phyloP scores from a whole-genome alignment of 2,113 vertebrate genomes.

The Puma concolor region DNA sequence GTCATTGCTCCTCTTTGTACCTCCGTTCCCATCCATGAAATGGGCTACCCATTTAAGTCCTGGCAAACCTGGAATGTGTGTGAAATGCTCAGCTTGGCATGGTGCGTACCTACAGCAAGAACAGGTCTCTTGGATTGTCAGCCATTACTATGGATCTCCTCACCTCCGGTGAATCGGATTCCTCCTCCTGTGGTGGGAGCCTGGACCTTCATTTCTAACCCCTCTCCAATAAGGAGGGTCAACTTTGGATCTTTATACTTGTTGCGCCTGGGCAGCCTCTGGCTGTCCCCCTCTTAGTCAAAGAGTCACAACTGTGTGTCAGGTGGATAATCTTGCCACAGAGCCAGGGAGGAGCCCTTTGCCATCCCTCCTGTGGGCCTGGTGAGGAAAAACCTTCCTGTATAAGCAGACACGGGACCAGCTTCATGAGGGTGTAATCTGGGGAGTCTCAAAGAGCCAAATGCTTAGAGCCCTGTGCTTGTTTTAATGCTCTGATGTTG shows the following conservation, averaged over 20 bases:
- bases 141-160: fast-evolving
- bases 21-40: not conserved
- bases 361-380: not conserved
- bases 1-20: fast-evolving
- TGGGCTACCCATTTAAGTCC: not conserved
- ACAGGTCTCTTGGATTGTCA: fast-evolving
- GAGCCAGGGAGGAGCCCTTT: not conserved
- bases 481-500: not conserved
- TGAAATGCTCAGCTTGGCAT: fast-evolving
- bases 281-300: too few species aligned
- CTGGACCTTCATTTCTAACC: not conserved
- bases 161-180: fast-evolving
- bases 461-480: not conserved
- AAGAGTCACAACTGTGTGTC: not conserved
- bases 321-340: too few species aligned
- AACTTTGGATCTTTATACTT: fast-evolving
- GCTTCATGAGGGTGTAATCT: fast-evolving
- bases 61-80: not conserved
- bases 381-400: fast-evolving
- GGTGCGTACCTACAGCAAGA: fast-evolving
- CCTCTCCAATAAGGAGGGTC: too few species aligned
- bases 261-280: not conserved
- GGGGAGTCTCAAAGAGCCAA: too few species aligned
- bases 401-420: too few species aligned
- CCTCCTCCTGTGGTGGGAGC: not conserved